Base-by-base conservation (phyloP, 2,113 vertebrate genomes). In the Mellivora capensis region DNA sequence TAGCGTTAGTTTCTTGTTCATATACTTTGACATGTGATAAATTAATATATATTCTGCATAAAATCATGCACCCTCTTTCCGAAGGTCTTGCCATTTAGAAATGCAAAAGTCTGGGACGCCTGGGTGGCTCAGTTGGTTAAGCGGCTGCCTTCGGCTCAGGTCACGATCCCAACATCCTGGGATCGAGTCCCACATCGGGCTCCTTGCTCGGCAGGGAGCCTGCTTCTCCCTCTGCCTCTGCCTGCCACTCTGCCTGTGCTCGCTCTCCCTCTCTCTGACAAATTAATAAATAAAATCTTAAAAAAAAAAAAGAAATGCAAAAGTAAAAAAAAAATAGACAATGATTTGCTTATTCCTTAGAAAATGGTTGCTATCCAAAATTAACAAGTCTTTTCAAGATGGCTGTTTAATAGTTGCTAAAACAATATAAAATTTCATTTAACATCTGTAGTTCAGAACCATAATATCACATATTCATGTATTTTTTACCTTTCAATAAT, bases 351-450 rank as follows among this genome's bases (percentile, higher is more conserved):
- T 34, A 81, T n/a, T 85, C 8, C 61, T 85, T 76, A 83, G 34
- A 94, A 79, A 79, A 88, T n/a, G 39, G 39, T 47, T 96, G 37
- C 25, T 67, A 72, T 34, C 29, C 59, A 93, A 91, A 97, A 86
- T 91, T 84, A 96, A 90, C 57, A 90, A 14, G 9, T 4, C 17
- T 39, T 90, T 96, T 92, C 61, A 94, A 47, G 61, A 84, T 95
- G 37, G 4, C 12, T 83, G 3, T 47, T 61, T 69, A 71, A 62
- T 71, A 20, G 84, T 90, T 91, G 29, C 21, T 97, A 93, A 95
- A 86, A 94, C 23, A 90, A 92, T 49, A 97, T 52, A 76, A 95
- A 80, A 77, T 93, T 96, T 77, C 20, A 90, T 52, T 95, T 86
- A 77, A 42, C 25, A 79, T 59, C 25, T 64, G 1, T 80, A 64